Evolutionary conservation across 2,888 invertebrate genomes (phyloP), one percentile per base, ranked within the genome.

Genomic region (Hofmannophila pseudospretella): DNA sequence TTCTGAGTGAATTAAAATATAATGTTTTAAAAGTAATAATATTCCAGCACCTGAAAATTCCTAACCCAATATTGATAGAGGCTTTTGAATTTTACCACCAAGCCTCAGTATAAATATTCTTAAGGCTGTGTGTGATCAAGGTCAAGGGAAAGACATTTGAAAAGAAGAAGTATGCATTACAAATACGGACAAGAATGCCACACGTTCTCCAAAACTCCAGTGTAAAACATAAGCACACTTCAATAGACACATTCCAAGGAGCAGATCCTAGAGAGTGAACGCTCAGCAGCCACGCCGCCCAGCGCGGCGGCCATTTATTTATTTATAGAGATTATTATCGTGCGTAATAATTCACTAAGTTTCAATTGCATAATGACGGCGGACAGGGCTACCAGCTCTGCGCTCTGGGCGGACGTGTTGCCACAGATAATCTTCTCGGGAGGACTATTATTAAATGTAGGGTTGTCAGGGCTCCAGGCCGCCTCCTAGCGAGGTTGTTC

Each of bases 331-430:
- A 84, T 81, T 79, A 80, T 82, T 78, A 85, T 81, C 80, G 72
- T 77, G 76, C 70, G 80, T 85, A 78, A 85, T 86, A 85, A 80
- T 82, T 86, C 86, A 85, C 79, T 80, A 84, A 85, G 79, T 81
- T 86, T 86, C 86, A 86, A 86, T 86, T 85, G 86, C 85, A 79
- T 86, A 85, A 86, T 85, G 80, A 81, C 63, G 75, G 77, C 75
- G 58, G 79, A 79, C 79, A 74, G 65, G 58, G 74, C 80, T 81
- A 81, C 82, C 66, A 80, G 66, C 58, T 53, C 51, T 44, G 60
- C 54, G 67, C 79, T 78, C 67, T 59, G 67, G 80, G 79, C 82
- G 77, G 72, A 77, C 75, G 67, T 65, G 48, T 41, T 47, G 47
- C 54, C 36, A 53, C 61, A 74, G 84, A 82, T 84, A 78, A 84